Base-by-base conservation (phyloP, 2,797 vertebrate species). In the Sebastes kiyomatsui region DNA sequence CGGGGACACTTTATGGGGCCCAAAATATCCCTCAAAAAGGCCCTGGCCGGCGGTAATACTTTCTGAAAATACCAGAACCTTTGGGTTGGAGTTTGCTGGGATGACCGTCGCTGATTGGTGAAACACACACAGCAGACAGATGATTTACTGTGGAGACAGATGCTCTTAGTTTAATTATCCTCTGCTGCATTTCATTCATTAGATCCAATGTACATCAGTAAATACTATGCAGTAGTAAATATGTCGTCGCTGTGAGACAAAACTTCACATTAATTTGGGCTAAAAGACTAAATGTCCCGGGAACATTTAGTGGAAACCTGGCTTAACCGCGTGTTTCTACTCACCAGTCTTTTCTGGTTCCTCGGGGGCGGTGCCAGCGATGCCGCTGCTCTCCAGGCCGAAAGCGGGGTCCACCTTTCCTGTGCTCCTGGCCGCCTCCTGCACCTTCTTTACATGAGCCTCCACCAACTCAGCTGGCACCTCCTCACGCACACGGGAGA, bases 361-460 rank as follows among this genome's bases (percentile, higher is more conserved):
- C 0, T 99, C 98, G 0, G 98, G 97, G 0, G 96, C 97, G 0
- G 98, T 99, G 13, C 98, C 98, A 0, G 98, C 98, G 8, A 99
- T 99, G 85, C 98, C 99, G 77, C 98, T 99, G 94, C 97, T 99
- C 90, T 99, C 98, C 67, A 99, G 92, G 1, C 98, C 98, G 0
- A 95, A 99, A 0, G 96, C 93, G 0, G 98, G 98, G 90, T 99
- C 98, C 69, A 99, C 97, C 86, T 98, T 99, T 3, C 98, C 98
- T 0, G 97, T 97, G 87, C 94, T 97, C 61, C 96, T 95, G 0
- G 98, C 98, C 0, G 98, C 98, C 67, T 99, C 98, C 81, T 98
- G 97, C 0, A 99, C 98, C 56, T 99, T 99, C 92, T 98, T 99
- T 32, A 99, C 97, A 0, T 99, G 98, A n/a, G 98, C 98, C 83